Evolutionary conservation across 2,888 invertebrate species (phyloP), one percentile per base, ranked within the genome.

Genomic region (Matsumyia berberina): DNA sequence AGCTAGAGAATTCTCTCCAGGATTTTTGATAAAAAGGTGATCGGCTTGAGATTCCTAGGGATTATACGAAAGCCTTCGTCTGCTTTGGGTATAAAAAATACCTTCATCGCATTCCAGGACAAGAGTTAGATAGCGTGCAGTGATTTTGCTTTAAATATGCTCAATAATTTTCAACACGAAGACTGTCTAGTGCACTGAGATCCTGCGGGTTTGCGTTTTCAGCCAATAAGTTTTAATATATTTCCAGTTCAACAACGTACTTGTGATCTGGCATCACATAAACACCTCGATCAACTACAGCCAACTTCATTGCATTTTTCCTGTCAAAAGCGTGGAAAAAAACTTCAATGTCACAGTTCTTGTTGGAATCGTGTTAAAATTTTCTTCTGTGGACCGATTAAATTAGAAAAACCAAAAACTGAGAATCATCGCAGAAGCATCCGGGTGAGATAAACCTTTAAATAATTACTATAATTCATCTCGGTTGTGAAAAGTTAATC

Each of bases 321-420:
- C 78, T 83, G 67, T 67, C 83, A 78, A 73, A 42, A 60, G 67
- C 55, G 64, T 62, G 66, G 53, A 62, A 73, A 58, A 64, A 64
- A 67, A 79, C 46, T 44, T 78, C 62, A 85, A 87, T 87, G 87
- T 87, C 87, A 87, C 87, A 87, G 86, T 88, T 89, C 87, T 87
- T 87, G 87, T 88, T 88, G 82, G 87, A 87, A 88, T 87, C 86
- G 87, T 88, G 88, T 88, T 88, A 86, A 88, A 77, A 87, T 79
- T 85, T 85, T 85, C 74, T 80, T 78, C 51, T 79, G 69, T 80
- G 85, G 70, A 66, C 74, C 69, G 85, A 53, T 44, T 70, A 85
- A 74, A 79, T 74, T 79, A 85, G 31, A 79, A 85, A 85, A 85
- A 85, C 51, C 37, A 58, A 70, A 79, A 79, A 69, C 85, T 85